phyloP scores from a whole-genome alignment of 2,113 vertebrate genomes.

The Choloepus hoffmanni region DNA sequence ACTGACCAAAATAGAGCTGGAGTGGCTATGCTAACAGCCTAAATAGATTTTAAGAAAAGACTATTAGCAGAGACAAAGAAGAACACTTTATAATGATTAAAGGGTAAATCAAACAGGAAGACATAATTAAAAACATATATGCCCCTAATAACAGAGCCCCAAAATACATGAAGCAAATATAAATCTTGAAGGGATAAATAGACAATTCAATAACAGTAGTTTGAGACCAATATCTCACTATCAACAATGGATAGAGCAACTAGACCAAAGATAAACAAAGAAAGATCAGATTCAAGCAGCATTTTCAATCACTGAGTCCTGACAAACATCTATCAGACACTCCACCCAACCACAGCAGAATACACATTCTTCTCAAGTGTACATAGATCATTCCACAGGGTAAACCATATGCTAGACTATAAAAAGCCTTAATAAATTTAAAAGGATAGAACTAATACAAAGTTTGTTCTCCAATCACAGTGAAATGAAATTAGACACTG shows the following conservation, averaged over 20 bases:
- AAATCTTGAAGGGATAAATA: neutral
- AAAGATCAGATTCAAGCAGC: neutral
- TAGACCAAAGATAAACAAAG: neutral
- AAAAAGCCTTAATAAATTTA: too few relatives aligned
- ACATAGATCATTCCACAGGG: too few relatives aligned
- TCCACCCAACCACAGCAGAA: too few relatives aligned
- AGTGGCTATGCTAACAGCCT: neutral
- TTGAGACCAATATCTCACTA: too few relatives aligned
- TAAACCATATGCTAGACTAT: too few relatives aligned
- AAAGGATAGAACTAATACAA: neutral
- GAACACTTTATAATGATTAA: neutral
- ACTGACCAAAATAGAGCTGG: neutral
- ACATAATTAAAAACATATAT: neutral
- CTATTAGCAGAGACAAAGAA: neutral
- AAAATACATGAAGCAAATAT: neutral
- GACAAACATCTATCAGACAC: neutral
- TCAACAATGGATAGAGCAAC: too few relatives aligned
- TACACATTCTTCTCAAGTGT: too few relatives aligned
- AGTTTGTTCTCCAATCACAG: neutral
- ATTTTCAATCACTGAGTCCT: neutral
- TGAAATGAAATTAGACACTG: neutral
- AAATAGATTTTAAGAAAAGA: neutral
- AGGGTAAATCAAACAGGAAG: neutral
- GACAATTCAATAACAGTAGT: neutral
- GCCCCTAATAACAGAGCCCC: neutral